These are phyloP conservation scores for Phaenicophaeus curvirostris DNA, from an alignment of 2,797 vertebrate genomes.

Conservation along the genomic window DNA sequence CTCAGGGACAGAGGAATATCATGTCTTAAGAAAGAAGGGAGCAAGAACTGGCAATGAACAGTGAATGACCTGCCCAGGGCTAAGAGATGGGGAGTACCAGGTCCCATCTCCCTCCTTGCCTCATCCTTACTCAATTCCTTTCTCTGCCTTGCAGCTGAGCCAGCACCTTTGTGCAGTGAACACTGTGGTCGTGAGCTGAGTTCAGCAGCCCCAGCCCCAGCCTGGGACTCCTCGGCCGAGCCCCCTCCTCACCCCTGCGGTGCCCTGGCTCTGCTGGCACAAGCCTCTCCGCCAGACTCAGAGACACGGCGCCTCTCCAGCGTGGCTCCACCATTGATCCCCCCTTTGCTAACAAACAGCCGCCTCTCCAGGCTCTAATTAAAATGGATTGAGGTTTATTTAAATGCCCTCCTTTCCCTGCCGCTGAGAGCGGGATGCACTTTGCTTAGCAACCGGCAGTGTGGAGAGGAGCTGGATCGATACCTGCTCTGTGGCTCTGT, in stretches of 20 bases:
- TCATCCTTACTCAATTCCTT: background rate
- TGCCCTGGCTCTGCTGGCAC: rapidly evolving
- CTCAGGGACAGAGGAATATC: background rate
- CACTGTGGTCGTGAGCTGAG: rapidly evolving
- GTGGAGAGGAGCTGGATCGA: conserved; percentile 60
- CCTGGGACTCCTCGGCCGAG: rapidly evolving
- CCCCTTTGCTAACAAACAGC: conserved; percentile 46
- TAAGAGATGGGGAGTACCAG: rapidly evolving
- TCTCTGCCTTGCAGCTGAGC: background rate
- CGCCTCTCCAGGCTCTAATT: conserved; percentile 63
- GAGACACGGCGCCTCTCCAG: conserved; percentile 6
- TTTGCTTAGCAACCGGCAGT: conserved; percentile 67
- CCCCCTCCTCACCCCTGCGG: background rate
- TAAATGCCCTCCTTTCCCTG: conserved; percentile 61
- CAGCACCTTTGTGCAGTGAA: background rate
- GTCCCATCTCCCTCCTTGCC: background rate
- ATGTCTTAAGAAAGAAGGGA: background rate
- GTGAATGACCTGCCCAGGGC: background rate
- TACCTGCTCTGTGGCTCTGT: conserved; percentile 18
- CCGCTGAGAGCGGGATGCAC: conserved; percentile 29
- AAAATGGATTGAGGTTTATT: conserved; percentile 72
- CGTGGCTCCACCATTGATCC: conserved; percentile 44
- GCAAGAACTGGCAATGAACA: background rate
- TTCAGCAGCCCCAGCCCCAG: background rate
- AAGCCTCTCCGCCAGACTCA: background rate